Percentiles rank a stretch among this genome's conserved stretches.
Conservation (phyloP, 2,797 vertebrate genomes). For the Tympanoctomys barrerae region DNA sequence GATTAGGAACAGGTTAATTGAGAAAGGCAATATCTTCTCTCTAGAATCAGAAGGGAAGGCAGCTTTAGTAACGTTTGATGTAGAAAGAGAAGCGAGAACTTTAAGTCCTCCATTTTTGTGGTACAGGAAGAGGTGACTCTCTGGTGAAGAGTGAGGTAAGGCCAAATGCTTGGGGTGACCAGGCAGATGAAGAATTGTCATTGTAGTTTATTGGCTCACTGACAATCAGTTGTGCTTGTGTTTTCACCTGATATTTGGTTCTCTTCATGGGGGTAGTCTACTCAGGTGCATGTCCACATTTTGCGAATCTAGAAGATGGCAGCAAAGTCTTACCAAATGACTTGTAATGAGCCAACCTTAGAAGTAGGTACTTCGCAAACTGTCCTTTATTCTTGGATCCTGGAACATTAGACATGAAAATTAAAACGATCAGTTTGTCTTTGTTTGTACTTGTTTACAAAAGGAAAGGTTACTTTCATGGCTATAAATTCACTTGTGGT, state of each 20-base stretch:
- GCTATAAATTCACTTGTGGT: background rate
- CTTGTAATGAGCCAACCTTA: background rate
- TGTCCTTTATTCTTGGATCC: background rate
- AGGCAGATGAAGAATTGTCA: background rate
- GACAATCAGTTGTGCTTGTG: rapidly evolving
- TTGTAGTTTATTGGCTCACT: rapidly evolving
- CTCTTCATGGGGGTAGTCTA: background rate
- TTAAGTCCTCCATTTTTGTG: background rate
- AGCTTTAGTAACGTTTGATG: background rate
- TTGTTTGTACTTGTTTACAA: conserved; percentile 33
- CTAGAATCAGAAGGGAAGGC: background rate
- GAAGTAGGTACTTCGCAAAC: background rate
- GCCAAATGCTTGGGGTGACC: background rate
- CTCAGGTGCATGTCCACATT: background rate
- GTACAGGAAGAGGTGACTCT: background rate
- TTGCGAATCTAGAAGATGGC: background rate
- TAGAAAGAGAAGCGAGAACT: background rate
- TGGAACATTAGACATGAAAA: background rate
- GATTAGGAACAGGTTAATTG: background rate
- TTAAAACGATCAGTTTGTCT: conserved; percentile 13
- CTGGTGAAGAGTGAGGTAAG: background rate
- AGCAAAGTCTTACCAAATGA: background rate
- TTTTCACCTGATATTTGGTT: background rate
- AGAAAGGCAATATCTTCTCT: background rate
- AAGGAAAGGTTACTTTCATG: conserved; percentile 28